Evolutionary conservation across 2,888 invertebrate species (phyloP).

Genomic region (Sepioteuthis lessoniana): DNA sequence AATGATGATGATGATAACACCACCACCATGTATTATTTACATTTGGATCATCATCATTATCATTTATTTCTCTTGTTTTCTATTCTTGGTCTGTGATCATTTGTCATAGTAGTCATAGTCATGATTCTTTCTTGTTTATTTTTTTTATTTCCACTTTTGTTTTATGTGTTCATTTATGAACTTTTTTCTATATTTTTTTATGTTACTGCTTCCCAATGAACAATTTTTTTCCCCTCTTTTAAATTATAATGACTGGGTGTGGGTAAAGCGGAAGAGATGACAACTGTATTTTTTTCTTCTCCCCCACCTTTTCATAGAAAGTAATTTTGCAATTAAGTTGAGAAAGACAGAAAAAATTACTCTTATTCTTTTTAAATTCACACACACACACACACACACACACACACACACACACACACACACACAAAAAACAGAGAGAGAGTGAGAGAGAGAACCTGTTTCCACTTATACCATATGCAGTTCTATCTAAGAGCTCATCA

Average conservation of each 20-base stretch:
- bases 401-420: no score
- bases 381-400: not conserved
- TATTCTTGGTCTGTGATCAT: not conserved
- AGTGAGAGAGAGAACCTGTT: not conserved
- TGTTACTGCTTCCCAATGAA: not conserved
- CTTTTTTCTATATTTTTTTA: not conserved
- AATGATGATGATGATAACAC: not conserved
- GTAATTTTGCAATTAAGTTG: not conserved
- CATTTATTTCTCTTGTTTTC: not conserved
- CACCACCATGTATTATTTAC: not conserved
- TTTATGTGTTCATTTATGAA: not conserved
- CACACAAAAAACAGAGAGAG: no score
- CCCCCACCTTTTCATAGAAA: not conserved
- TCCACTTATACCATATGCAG: not conserved
- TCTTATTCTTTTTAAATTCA: not conserved
- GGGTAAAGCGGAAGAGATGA: no score
- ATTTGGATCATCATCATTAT: not conserved
- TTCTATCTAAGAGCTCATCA: not conserved
- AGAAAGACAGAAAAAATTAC: not conserved
- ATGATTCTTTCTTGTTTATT: not conserved
- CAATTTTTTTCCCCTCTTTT: conserved; percentile 14
- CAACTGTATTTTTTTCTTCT: not conserved
- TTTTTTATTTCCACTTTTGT: not conserved
- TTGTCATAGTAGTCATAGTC: not conserved
- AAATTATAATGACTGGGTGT: not conserved